These are phyloP conservation scores for Bhutanitis thaidina DNA, from an alignment of 2,888 invertebrate genomes.

Conservation along the genomic window DNA sequence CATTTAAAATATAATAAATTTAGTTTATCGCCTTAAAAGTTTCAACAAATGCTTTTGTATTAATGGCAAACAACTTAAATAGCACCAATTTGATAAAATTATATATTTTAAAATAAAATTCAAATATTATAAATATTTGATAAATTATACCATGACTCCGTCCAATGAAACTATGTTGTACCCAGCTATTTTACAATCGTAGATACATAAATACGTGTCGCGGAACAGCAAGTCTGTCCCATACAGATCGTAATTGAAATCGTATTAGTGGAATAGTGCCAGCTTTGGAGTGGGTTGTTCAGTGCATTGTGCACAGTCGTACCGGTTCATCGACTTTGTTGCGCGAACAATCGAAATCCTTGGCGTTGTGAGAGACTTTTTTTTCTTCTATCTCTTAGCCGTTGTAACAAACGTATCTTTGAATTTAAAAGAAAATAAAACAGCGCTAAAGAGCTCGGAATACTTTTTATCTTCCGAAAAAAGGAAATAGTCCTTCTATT, in stretches of 20 bases:
- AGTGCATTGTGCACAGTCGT: conserved; percentile 16
- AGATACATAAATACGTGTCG: conserved; percentile 8
- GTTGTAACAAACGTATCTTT: conserved; percentile 6
- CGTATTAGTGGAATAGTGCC: conserved; percentile 34
- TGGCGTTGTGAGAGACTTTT: not conserved
- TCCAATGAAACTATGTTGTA: no score
- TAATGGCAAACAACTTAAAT: no score
- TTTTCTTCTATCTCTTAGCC: not conserved
- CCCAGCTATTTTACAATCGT: conserved; percentile 2
- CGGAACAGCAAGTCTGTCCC: conserved; percentile 23
- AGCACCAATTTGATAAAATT: no score
- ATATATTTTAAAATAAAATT: no score
- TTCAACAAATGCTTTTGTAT: no score
- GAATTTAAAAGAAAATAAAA: conserved; percentile 15
- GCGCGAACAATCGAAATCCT: conserved; percentile 13
- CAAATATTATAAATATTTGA: no score
- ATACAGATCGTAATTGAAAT: conserved; percentile 30
- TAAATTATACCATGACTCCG: no score
- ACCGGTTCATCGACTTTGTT: conserved; percentile 9
- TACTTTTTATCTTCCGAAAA: conserved; percentile 4
- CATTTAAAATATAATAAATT: no score
- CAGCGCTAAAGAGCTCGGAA: conserved; percentile 10
- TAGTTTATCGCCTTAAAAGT: no score
- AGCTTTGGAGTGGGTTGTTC: conserved; percentile 19
- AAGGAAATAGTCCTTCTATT: conserved; percentile 1